Conservation (phyloP, 2,888 invertebrate genomes). For the Drosophila vallismaia region DNA sequence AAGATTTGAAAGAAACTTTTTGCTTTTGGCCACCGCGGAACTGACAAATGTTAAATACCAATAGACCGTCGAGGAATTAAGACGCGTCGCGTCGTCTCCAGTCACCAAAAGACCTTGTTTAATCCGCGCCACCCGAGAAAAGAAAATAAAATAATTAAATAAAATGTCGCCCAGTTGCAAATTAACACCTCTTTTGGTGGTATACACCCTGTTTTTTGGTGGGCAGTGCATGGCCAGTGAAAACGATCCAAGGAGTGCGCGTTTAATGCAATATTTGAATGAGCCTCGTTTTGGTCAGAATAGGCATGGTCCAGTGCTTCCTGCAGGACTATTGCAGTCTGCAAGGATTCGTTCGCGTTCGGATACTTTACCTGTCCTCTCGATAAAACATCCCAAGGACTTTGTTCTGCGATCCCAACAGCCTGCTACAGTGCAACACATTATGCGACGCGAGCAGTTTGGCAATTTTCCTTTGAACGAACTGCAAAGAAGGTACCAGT, state of each 20-base stretch:
- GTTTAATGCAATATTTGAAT: conserved; percentile 66
- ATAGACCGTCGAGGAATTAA: conserved; percentile 61
- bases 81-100: conserved; percentile 49
- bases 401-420: conserved; percentile 39
- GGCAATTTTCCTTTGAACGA: conserved; percentile 43
- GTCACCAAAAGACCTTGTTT: conserved; percentile 33
- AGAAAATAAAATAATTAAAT: not conserved
- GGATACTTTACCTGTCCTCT: conserved; percentile 55
- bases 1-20: conserved; percentile 66
- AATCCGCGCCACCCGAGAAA: conserved; percentile 1
- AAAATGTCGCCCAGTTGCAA: conserved; percentile 40
- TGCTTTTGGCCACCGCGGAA: conserved; percentile 66
- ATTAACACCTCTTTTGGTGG: conserved; percentile 15
- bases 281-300: conserved; percentile 52
- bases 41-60: conserved; percentile 66
- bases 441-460: conserved; percentile 69
- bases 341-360: conserved; percentile 61
- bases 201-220: conserved; percentile 29
- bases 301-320: conserved; percentile 41
- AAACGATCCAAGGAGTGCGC: conserved; percentile 50
- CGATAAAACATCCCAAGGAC: conserved; percentile 20
- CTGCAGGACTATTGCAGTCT: conserved; percentile 28
- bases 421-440: conserved; percentile 57
- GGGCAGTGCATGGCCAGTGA: conserved; percentile 37
- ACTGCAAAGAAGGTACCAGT: conserved; percentile 47